Evolutionary conservation across 1,140 invertebrate species (phyloP).

Genomic region (Aphidius gifuensis): DNA sequence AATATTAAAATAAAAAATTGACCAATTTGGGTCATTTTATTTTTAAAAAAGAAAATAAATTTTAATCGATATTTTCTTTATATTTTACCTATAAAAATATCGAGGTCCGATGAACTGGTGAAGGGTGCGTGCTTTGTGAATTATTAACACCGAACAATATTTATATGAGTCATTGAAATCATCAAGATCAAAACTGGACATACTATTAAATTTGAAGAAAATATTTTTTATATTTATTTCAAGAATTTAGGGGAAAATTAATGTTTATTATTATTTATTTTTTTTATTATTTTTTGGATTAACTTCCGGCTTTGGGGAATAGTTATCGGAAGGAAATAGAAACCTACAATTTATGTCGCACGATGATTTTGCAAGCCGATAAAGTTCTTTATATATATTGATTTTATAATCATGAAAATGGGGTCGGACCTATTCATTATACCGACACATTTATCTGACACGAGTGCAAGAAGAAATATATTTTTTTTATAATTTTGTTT

Average conservation of each 20-base stretch:
- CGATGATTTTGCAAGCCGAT: conserved; percentile 28
- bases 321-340: conserved; percentile 20
- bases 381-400: conserved; percentile 31
- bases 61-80: too few species aligned
- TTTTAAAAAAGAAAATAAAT: too few species aligned
- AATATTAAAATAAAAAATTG: too few species aligned
- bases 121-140: conserved; percentile 11
- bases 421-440: conserved; percentile 35
- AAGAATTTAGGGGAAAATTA: too few species aligned
- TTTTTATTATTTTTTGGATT: background rate
- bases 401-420: conserved; percentile 42
- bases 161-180: background rate
- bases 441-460: conserved; percentile 10
- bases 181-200: too few species aligned
- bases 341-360: conserved; percentile 3
- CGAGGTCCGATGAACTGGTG: background rate
- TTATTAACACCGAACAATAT: conserved; percentile 14
- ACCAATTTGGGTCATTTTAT: too few species aligned
- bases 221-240: background rate
- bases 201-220: background rate
- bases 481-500: too few species aligned
- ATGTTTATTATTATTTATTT: too few species aligned
- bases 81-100: background rate
- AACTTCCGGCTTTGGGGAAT: background rate
- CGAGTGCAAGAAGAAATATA: background rate